Conservation (phyloP, 2,113 vertebrate genomes). For the Emydocephalus ijimae region DNA sequence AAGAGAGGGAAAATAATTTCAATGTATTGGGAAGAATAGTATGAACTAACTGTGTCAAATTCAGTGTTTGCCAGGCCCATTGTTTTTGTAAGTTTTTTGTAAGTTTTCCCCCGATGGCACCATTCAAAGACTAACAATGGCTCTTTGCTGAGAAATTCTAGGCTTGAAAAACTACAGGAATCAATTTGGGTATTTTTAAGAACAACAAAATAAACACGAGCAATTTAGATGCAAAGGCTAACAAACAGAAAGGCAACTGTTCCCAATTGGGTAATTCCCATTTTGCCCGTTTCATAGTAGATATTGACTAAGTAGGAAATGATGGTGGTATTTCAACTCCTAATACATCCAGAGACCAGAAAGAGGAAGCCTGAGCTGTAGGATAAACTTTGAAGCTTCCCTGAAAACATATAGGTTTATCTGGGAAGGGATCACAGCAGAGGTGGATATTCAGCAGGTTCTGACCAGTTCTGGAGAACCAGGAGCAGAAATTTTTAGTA, state of each 20-base stretch:
- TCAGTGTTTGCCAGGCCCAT: neutral
- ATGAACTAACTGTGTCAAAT: neutral
- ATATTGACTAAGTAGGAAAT: neutral
- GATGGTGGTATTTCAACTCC: neutral
- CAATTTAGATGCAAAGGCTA: neutral
- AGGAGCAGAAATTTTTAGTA: too few relatives aligned
- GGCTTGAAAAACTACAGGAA: neutral
- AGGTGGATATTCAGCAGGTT: too few relatives aligned
- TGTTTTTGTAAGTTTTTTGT: neutral
- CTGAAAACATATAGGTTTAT: neutral
- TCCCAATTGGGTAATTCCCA: neutral
- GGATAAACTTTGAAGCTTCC: neutral
- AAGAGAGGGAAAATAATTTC: neutral
- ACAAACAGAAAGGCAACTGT: too few relatives aligned
- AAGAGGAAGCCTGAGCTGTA: neutral
- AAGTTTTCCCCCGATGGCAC: too few relatives aligned
- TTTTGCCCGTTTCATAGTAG: neutral
- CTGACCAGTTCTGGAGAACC: too few relatives aligned
- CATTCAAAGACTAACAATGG: too few relatives aligned
- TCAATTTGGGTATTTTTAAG: neutral
- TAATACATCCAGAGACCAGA: neutral
- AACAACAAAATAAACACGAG: neutral
- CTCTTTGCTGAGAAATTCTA: neutral
- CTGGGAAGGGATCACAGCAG: neutral
- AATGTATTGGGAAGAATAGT: neutral